Percentiles rank a stretch among this genome's conserved stretches.
Evolutionary conservation across 2,113 vertebrate species (phyloP).

Genomic region (Thymallus thymallus): DNA sequence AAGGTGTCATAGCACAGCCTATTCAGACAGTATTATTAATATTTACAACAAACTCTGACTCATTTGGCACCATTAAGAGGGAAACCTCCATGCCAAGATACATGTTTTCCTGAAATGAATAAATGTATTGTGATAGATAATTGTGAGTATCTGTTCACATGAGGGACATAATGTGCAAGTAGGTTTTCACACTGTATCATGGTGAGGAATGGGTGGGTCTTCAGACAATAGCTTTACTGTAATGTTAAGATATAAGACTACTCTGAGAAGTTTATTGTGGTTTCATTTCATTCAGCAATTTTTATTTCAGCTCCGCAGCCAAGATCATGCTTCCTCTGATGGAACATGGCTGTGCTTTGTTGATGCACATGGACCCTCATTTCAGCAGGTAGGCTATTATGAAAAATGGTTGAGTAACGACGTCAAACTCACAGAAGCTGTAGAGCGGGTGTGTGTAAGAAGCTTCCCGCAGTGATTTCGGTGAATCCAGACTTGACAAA

Average conservation of each 20-base stretch:
- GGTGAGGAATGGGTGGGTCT: background rate
- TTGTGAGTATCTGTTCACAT: background rate
- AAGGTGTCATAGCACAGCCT: background rate
- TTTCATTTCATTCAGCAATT: too few relatives aligned
- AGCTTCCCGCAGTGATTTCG: conserved; percentile 94
- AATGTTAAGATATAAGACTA: too few relatives aligned
- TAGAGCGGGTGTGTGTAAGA: conserved; percentile 92
- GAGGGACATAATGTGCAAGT: too few relatives aligned
- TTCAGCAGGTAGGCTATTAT: background rate
- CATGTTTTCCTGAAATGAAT: conserved; percentile 13
- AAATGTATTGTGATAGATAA: background rate
- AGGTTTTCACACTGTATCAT: too few relatives aligned
- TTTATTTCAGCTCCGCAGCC: too few relatives aligned
- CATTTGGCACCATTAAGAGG: conserved; percentile 4
- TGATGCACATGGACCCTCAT: conserved; percentile 27
- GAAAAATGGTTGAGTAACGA: background rate
- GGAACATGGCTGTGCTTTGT: conserved; percentile 8
- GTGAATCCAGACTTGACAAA: conserved; percentile 99
- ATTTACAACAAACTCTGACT: conserved; percentile 2
- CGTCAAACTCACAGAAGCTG: conserved; percentile 94
- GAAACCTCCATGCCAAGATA: conserved; percentile 24
- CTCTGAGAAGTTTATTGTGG: too few relatives aligned
- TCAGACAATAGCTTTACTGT: too few relatives aligned
- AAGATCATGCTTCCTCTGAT: background rate
- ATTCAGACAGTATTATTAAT: background rate